phyloP scores from a whole-genome alignment of 92 coral and sea anemone genomes.

The Montipora capitata region DNA sequence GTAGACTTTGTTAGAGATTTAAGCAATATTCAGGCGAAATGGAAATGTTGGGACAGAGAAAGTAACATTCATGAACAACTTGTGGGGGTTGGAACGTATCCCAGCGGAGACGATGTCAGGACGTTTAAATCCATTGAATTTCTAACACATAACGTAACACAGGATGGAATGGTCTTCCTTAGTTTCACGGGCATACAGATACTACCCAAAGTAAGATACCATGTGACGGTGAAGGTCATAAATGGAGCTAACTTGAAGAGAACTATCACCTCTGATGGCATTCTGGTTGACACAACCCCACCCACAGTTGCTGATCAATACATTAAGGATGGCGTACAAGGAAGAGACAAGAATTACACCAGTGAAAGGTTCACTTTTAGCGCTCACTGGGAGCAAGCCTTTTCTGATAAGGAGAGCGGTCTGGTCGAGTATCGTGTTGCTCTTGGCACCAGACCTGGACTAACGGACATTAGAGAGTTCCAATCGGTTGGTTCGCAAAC shows the following conservation, averaged over 20 bases:
- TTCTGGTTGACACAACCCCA: conserved; percentile 87
- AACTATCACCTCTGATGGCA: conserved; percentile 91
- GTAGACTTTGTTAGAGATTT: conserved; percentile 88
- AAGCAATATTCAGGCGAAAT: conserved; percentile 78
- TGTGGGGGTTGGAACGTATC: conserved; percentile 94
- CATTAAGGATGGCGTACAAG: conserved; percentile 87
- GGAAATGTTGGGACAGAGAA: conserved; percentile 85
- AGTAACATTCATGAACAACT: conserved; percentile 77
- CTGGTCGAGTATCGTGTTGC: conserved; percentile 89
- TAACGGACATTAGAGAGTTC: conserved; percentile 66
- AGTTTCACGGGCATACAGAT: conserved; percentile 63
- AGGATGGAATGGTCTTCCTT: conserved; percentile 71
- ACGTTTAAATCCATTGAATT: conserved; percentile 44
- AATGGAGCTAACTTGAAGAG: conserved; percentile 82
- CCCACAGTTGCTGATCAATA: conserved; percentile 88
- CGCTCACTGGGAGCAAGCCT: conserved; percentile 97
- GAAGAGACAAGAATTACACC: conserved; percentile 84
- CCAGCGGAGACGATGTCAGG: conserved; percentile 81
- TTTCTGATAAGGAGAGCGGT: conserved; percentile 93
- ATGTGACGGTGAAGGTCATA: conserved; percentile 91
- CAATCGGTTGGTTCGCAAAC: conserved; percentile 79
- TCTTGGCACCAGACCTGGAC: conserved; percentile 86
- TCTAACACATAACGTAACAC: conserved; percentile 27
- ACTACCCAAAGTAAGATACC: conserved; percentile 83
- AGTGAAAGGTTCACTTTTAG: conserved; percentile 85